These are phyloP conservation scores for Globodera ellingtonae DNA, from an alignment of 1,140 invertebrate genomes.

Conservation along the genomic window DNA sequence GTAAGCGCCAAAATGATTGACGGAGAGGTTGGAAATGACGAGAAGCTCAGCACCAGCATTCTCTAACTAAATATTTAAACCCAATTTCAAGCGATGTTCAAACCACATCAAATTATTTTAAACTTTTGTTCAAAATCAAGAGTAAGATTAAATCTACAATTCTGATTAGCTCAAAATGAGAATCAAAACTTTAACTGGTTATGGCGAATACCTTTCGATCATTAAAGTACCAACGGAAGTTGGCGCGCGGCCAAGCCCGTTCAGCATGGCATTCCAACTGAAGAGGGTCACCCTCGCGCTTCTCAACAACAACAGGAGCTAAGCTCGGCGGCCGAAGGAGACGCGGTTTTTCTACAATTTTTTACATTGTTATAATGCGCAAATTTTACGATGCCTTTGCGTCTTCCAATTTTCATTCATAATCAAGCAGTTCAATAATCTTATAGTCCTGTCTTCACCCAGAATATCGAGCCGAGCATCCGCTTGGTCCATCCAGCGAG, in stretches of 20 bases:
- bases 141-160: background rate
- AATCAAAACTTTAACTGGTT: constrained; percentile 15
- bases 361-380: too few species aligned
- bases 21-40: constrained; percentile 78
- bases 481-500: background rate
- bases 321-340: too few species aligned
- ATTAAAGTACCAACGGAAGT: constrained; percentile 53
- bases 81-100: constrained; percentile 33
- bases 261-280: constrained; percentile 40
- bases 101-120: background rate
- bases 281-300: constrained; percentile 29
- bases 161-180: constrained; percentile 10
- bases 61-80: constrained; percentile 59
- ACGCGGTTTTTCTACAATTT: too few species aligned
- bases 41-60: constrained; percentile 74
- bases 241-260: constrained; percentile 52
- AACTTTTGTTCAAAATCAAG: too few species aligned
- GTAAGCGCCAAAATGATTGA: constrained; percentile 88
- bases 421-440: too few species aligned
- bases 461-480: constrained; percentile 3
- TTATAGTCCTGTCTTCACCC: background rate
- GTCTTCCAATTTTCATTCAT: too few species aligned
- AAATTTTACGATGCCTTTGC: too few species aligned
- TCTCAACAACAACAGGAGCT: constrained; percentile 5
- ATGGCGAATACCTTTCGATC: constrained; percentile 44